Base-by-base conservation (phyloP, 2,888 invertebrate species). In the Thymelicus sylvestris region DNA sequence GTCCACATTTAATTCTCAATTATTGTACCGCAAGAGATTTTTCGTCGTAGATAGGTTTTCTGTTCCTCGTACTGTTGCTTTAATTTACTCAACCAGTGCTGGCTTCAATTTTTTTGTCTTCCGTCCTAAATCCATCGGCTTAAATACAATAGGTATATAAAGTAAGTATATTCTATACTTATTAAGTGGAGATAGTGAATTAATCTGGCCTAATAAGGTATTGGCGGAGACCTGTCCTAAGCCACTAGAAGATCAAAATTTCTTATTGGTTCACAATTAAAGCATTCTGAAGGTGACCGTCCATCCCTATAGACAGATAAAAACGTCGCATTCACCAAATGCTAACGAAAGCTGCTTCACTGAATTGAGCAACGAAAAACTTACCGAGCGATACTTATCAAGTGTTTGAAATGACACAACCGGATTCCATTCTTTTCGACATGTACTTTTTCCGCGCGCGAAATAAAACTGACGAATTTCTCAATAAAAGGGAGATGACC, bases 341-440 rank as follows among this genome's bases (percentile, higher is more conserved):
- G 86, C 87, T 88, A 86, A 81, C 87, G 86, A 89, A 86, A 86
- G 86, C 87, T 83, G 87, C 87, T 88, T 87, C 86, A 83, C 87
- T 90, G 91, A 91, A 91, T 87, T 86, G 83, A 83, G 81, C 86
- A 82, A 80, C 86, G 85, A 92, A 93, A 93, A 92, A 92, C 81
- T 79, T 77, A 76, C 83, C 85, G 79, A 83, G 83, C 88, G 92
- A 92, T 92, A 92, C 91, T 93, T 93, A 93, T 93, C 92, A 93
- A 93, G 93, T 93, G 93, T 93, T 93, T 93, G 93, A 93, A 93
- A 93, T 93, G 93, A 90, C 93, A 91, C 93, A 92, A 92, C 91
- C 85, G 92, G 93, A 93, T 93, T 92, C 93, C 88, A 82, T 81
- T 79, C 83, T 82, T 85, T 83, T 82, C 78, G 84, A 85, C 84